Conservation (phyloP, 2,888 invertebrate species). For the Phlogophora meticulosa region DNA sequence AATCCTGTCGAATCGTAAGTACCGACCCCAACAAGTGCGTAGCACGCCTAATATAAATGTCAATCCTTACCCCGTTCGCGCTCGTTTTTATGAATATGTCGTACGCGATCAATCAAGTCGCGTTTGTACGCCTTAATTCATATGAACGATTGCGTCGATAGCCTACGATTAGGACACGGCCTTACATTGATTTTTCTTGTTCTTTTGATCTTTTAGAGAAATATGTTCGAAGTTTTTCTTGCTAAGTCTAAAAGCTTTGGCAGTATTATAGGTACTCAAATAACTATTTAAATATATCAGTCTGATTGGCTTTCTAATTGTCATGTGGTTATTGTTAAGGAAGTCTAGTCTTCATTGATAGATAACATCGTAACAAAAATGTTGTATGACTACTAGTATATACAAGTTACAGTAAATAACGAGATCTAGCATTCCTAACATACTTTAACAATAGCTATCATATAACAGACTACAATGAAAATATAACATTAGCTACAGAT, state of each 20-base stretch:
- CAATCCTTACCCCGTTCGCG: background rate
- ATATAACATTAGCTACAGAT: conserved; percentile 70
- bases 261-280: conserved; percentile 84
- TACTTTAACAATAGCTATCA: conserved; percentile 75
- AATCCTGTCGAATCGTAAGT: too few relatives aligned
- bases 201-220: conserved; percentile 26
- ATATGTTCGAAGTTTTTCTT: conserved; percentile 48
- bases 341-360: conserved; percentile 54
- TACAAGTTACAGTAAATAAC: conserved; percentile 78
- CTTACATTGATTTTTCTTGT: background rate
- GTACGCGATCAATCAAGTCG: too few relatives aligned
- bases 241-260: conserved; percentile 86
- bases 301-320: conserved; percentile 69
- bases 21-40: too few relatives aligned
- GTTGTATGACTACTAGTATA: conserved; percentile 63
- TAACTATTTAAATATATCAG: conserved; percentile 79
- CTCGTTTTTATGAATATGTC: too few relatives aligned
- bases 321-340: conserved; percentile 61
- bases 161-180: too few relatives aligned
- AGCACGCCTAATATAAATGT: background rate
- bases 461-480: conserved; percentile 75
- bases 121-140: too few relatives aligned
- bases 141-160: too few relatives aligned
- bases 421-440: conserved; percentile 89
- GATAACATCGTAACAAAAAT: conserved; percentile 63